A percentile compares a stretch with the other conserved stretches of the same genome.
phyloP scores from a whole-genome alignment of 2,113 vertebrate species.

The Pterocles orientalis region DNA sequence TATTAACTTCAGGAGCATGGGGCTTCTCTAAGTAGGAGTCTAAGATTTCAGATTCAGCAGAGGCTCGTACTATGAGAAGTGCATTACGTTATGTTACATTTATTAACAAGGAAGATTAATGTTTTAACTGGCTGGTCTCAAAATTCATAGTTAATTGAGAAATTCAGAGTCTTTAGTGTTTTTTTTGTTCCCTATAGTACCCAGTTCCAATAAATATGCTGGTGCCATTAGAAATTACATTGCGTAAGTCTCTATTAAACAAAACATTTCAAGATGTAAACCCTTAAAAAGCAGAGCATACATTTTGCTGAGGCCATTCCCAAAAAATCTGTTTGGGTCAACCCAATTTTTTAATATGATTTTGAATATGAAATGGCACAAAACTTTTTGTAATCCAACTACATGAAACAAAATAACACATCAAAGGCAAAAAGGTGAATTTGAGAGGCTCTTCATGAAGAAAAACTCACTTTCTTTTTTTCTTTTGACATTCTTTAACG shows the following conservation, averaged over 20 bases:
- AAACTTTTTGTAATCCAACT: background rate
- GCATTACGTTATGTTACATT: background rate
- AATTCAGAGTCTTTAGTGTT: background rate
- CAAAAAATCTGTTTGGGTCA: background rate
- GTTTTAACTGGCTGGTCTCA: constrained; percentile 5
- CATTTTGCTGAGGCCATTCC: background rate
- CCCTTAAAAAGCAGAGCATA: background rate
- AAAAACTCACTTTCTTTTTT: background rate
- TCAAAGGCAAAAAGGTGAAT: background rate
- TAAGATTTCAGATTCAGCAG: background rate
- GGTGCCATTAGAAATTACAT: background rate
- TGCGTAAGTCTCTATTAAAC: background rate
- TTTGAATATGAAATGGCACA: background rate
- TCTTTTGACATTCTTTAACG: background rate
- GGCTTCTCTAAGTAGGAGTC: background rate
- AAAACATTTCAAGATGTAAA: background rate
- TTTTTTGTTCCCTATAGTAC: background rate
- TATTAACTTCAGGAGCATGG: background rate
- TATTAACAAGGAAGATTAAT: constrained; percentile 8
- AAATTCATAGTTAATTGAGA: background rate
- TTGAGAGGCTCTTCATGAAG: background rate
- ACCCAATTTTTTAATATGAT: background rate
- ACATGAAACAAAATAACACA: background rate
- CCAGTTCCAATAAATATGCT: background rate
- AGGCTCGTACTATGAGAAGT: background rate